Base-by-base conservation (phyloP, 2,888 invertebrate species). In the Leucoma salicis region DNA sequence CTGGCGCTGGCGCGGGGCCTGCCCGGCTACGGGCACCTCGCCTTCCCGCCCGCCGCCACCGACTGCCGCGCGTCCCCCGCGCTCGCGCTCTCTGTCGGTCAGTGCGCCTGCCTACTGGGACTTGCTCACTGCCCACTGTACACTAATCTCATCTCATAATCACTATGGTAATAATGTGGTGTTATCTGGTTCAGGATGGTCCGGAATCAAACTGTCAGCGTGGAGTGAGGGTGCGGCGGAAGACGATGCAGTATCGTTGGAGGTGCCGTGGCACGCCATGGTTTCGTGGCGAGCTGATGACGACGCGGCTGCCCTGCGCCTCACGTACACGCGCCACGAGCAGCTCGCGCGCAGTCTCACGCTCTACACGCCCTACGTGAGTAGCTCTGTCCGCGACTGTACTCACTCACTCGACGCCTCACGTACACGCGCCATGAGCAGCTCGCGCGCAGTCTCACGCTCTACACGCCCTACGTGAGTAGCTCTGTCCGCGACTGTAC, bases 11-110 rank as follows among this genome's bases (percentile, higher is more conserved):
- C 96, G 12, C 92, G 97, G 44, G 91, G 94, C 56, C 89, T 99
- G 63, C 95, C 96, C 38, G 99, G 99, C 34, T 99, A 99, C 86
- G 98, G 97, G 0, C 95, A 96, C 74, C 92, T 98, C 10, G 95
- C 96, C 35, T 98, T 99, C 89, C 99, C 99, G 16, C 97, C 98
- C 41, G 80, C 98, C 78, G 91, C 95, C 21, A 97, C 97, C 83
- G 97, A 98, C 90, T 62, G 70, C 42, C 36, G 70, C 25, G 57
- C 72, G 50, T 60, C 74, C 35, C 77, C 88, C 95, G 97, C 91
- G 91, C 94, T 54, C 94, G 96, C 90, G 93, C 95, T 91, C 34
- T 92, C 94, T 11, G 91, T 96, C 29, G 94, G 95, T 74, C 74
- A 90, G 73, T 21, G 3, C n/a, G n/a, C n/a, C 16, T 16, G 16